A percentile compares a stretch with the other conserved stretches of the same genome.
Conservation (phyloP, 2,888 invertebrate genomes). For the Microdon myrmicae region DNA sequence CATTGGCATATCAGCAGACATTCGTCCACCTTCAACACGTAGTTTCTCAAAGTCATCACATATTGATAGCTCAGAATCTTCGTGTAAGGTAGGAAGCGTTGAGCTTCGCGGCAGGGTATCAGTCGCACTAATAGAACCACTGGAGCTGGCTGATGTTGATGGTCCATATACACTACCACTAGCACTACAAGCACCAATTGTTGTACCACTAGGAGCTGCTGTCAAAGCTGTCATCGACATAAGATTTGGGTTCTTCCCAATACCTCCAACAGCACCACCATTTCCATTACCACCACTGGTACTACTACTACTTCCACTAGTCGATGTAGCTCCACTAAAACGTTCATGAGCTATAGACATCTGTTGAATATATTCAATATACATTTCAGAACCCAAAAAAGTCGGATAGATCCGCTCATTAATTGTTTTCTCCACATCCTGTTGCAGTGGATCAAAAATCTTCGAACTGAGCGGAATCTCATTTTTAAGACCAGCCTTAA, state of each 20-base stretch:
- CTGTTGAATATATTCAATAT: slow-evolving; percentile 84
- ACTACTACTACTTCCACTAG: slow-evolving; percentile 58
- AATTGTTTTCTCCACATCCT: slow-evolving; percentile 82
- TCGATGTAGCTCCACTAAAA: slow-evolving; percentile 52
- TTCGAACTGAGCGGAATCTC: slow-evolving; percentile 77
- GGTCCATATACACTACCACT: slow-evolving; percentile 66
- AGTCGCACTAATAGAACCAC: slow-evolving; percentile 66
- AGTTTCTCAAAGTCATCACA: slow-evolving; percentile 65
- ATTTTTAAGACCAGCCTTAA: slow-evolving; percentile 79
- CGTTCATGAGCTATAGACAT: slow-evolving; percentile 69
- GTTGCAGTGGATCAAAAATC: slow-evolving; percentile 87
- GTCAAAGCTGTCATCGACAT: slow-evolving; percentile 53
- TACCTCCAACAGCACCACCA: slow-evolving; percentile 54
- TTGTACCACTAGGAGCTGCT: slow-evolving; percentile 53
- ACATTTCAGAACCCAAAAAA: slow-evolving; percentile 92
- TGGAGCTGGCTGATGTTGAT: slow-evolving; percentile 66
- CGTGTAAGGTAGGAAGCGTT: slow-evolving; percentile 84
- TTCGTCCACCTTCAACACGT: slow-evolving; percentile 60
- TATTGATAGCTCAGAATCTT: slow-evolving; percentile 79
- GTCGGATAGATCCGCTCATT: slow-evolving; percentile 89
- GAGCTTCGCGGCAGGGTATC: slow-evolving; percentile 69
- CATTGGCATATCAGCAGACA: slow-evolving; percentile 66
- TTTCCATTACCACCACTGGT: slow-evolving; percentile 58
- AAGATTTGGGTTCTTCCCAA: slow-evolving; percentile 52
- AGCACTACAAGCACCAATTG: slow-evolving; percentile 63